A percentile compares a stretch with the other conserved stretches of the same genome.
phyloP scores from a whole-genome alignment of 1,140 invertebrate genomes.

The Drosophila trapezifrons region DNA sequence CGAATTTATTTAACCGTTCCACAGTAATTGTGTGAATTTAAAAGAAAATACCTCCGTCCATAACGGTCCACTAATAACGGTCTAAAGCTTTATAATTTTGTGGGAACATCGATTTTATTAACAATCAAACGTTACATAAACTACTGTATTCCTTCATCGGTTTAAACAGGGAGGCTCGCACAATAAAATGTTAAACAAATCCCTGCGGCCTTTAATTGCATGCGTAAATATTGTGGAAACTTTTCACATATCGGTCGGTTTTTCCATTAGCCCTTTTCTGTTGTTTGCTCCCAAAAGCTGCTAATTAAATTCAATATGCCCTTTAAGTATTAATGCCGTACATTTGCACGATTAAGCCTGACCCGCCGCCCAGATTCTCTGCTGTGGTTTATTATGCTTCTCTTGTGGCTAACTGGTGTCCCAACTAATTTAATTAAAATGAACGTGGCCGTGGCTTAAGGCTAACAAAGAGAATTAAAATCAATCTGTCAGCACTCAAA shows the following conservation, averaged over 20 bases:
- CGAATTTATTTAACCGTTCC: conserved; percentile 21
- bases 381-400: conserved; percentile 47
- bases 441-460: conserved; percentile 28
- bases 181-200: not conserved
- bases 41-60: conserved; percentile 9
- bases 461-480: conserved; percentile 48
- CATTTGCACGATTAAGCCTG: conserved; percentile 50
- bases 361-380: conserved; percentile 27
- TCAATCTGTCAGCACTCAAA: conserved; percentile 36
- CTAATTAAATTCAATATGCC: conserved; percentile 66
- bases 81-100: not conserved
- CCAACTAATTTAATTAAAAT: conserved; percentile 66
- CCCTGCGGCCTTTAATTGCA: conserved; percentile 35
- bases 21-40: conserved; percentile 36
- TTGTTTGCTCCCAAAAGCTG: conserved; percentile 17
- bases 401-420: conserved; percentile 36
- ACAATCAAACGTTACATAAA: conserved; percentile 10
- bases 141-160: conserved; percentile 6
- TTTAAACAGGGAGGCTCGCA: not conserved
- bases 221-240: conserved; percentile 29
- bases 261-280: conserved; percentile 22
- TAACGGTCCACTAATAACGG: not conserved
- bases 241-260: conserved; percentile 14
- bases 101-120: conserved; percentile 4
- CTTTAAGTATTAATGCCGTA: conserved; percentile 66